These are phyloP conservation scores for Pygoscelis antarcticus DNA, from an alignment of 2,113 vertebrate genomes.

Conservation along the genomic window DNA sequence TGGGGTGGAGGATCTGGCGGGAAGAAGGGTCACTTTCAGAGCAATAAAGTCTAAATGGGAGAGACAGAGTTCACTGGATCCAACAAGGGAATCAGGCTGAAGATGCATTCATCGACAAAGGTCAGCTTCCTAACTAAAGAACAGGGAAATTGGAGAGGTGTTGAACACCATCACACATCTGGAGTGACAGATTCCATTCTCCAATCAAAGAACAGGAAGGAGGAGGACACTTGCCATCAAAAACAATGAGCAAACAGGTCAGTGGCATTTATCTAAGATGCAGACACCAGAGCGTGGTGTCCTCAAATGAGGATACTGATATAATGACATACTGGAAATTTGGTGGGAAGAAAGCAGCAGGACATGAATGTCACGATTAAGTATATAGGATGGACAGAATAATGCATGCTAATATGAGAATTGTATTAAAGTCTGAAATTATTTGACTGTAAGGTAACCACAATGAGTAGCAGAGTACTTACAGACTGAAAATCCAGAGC, in stretches of 20 bases:
- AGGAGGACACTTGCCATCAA: background rate
- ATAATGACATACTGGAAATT: background rate
- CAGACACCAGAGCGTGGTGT: background rate
- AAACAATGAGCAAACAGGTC: background rate
- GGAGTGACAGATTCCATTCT: background rate
- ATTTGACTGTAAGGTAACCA: background rate
- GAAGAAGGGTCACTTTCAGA: background rate
- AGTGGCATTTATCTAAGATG: background rate
- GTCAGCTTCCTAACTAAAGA: background rate
- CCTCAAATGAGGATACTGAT: background rate
- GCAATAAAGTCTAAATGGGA: background rate
- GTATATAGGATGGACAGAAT: background rate
- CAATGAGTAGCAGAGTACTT: background rate
- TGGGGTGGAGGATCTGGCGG: background rate
- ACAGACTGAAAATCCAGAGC: background rate
- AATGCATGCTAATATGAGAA: background rate
- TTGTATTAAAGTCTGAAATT: background rate
- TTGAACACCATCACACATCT: background rate
- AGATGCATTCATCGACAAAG: background rate
- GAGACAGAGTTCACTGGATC: background rate
- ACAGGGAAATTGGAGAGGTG: background rate
- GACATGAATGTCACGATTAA: background rate
- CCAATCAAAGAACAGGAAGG: background rate
- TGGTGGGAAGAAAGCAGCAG: background rate
- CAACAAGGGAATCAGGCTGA: background rate